Evolutionary conservation across 1,140 invertebrate genomes (phyloP).

Genomic region (Dreissena polymorpha): DNA sequence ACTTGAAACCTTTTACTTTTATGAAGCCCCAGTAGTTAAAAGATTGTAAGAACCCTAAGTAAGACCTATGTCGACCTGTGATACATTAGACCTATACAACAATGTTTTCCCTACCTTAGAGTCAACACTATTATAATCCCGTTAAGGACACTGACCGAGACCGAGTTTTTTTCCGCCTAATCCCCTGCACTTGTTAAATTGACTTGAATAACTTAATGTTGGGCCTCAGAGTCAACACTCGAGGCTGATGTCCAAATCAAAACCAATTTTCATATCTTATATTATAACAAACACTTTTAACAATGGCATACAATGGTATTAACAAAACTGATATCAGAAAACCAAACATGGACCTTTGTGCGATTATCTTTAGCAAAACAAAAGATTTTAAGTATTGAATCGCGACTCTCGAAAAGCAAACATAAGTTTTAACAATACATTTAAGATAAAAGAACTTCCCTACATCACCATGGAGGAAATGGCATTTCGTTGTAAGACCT

Average conservation of each 20-base stretch:
- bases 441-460: slow-evolving; percentile 53
- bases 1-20: too few relatives aligned
- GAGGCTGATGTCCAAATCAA: slow-evolving; percentile 32
- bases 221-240: slow-evolving; percentile 37
- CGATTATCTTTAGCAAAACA: slow-evolving; percentile 57
- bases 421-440: slow-evolving; percentile 58
- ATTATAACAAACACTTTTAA: slow-evolving; percentile 59
- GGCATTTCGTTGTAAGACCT: slow-evolving; percentile 54
- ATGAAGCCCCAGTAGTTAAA: too few relatives aligned
- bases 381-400: slow-evolving; percentile 59
- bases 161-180: not conserved
- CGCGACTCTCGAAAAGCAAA: slow-evolving; percentile 57
- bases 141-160: too few relatives aligned
- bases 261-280: slow-evolving; percentile 56
- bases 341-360: slow-evolving; percentile 54
- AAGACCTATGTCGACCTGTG: too few relatives aligned
- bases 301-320: slow-evolving; percentile 54
- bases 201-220: slow-evolving; percentile 41
- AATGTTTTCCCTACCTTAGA: too few relatives aligned
- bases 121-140: too few relatives aligned
- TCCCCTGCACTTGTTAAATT: slow-evolving; percentile 24
- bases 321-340: slow-evolving; percentile 54
- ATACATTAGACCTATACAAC: too few relatives aligned
- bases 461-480: slow-evolving; percentile 50
- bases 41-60: too few relatives aligned